Conservation (phyloP, 2,797 vertebrate species). For the Rhinogobio ventralis region DNA sequence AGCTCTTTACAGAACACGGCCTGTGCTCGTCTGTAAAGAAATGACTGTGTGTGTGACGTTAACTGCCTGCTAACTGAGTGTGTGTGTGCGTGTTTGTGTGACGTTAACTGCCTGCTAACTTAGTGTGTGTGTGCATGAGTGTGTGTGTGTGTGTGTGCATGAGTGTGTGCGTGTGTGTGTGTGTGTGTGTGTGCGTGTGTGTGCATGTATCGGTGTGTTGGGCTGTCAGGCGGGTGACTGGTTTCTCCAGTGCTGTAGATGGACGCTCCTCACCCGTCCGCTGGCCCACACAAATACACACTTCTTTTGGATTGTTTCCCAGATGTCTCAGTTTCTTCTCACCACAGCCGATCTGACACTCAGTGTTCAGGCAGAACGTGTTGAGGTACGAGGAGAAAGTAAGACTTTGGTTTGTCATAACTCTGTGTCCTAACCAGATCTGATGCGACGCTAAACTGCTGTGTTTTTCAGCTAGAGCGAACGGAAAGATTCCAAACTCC, state of each 20-base stretch:
- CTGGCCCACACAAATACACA: constrained; percentile 25
- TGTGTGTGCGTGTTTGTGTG: too few species aligned
- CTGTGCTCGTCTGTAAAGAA: constrained; percentile 58
- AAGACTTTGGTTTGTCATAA: constrained; percentile 68
- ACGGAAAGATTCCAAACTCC: too few species aligned
- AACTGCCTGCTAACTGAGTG: too few species aligned
- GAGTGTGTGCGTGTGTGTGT: not conserved
- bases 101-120: too few species aligned
- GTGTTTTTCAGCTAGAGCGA: too few species aligned
- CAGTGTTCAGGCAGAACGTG: too few species aligned
- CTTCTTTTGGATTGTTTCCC: not conserved
- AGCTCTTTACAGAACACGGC: constrained; percentile 67
- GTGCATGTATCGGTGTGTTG: too few species aligned
- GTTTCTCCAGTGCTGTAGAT: too few species aligned
- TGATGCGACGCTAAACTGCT: not conserved
- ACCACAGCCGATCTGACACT: not conserved
- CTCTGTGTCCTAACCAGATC: constrained; percentile 26
- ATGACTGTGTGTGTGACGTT: not conserved
- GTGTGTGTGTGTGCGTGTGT: too few species aligned
- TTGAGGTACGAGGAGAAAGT: constrained; percentile 52
- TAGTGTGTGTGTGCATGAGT: too few species aligned
- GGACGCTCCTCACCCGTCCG: not conserved
- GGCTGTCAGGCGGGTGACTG: too few species aligned
- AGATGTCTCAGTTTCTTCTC: not conserved
- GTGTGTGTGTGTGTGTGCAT: too few species aligned